These are phyloP conservation scores for Malurus elegans DNA, from an alignment of 2,113 vertebrate species.

Conservation along the genomic window DNA sequence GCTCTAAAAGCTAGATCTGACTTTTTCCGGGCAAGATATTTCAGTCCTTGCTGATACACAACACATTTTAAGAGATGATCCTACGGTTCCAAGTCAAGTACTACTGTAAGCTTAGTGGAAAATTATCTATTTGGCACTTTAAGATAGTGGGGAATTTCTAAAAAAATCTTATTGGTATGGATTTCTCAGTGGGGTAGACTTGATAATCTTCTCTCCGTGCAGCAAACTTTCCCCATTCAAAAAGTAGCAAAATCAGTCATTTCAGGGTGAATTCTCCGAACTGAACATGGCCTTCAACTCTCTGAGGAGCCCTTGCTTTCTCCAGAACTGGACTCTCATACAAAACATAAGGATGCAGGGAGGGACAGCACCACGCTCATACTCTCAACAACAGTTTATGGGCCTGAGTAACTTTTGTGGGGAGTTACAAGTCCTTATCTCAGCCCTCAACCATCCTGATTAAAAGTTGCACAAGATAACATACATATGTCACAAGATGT, in stretches of 20 bases:
- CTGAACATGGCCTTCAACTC: neutral
- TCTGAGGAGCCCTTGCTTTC: neutral
- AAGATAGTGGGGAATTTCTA: too few relatives aligned
- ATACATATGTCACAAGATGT: neutral
- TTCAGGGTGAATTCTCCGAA: neutral
- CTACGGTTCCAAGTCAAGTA: conserved; percentile 6
- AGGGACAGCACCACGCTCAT: neutral
- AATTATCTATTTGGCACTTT: neutral
- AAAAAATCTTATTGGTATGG: neutral
- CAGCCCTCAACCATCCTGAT: neutral
- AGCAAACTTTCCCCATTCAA: neutral
- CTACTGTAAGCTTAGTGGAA: neutral
- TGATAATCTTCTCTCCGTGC: neutral
- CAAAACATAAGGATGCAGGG: neutral
- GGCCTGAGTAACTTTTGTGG: neutral
- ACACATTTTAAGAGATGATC: conserved; percentile 16
- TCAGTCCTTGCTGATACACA: neutral
- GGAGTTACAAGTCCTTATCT: neutral
- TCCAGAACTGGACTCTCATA: neutral
- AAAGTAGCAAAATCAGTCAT: neutral
- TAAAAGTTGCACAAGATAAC: neutral
- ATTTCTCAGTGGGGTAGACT: neutral
- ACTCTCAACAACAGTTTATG: neutral
- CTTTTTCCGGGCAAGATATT: conserved; percentile 41
- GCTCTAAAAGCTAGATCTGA: neutral